Conservation (phyloP, 1,140 invertebrate genomes). For the Asbolus verrucosus region DNA sequence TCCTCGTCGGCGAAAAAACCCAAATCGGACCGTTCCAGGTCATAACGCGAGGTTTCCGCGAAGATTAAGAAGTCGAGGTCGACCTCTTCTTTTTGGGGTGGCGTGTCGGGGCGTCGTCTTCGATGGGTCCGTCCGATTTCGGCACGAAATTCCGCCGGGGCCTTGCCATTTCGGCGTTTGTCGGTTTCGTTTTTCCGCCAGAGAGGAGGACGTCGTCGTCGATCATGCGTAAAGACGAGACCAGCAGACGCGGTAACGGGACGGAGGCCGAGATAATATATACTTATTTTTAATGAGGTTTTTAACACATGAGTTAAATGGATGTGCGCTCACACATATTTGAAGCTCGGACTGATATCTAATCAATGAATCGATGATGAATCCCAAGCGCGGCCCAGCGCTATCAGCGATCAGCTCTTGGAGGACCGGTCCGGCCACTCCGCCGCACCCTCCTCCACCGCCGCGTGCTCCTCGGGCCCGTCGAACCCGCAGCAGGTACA, state of each 20-base stretch:
- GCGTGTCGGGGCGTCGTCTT: slow-evolving; percentile 18
- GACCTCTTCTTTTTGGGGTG: slow-evolving; percentile 2
- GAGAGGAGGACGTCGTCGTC: slow-evolving; percentile 28
- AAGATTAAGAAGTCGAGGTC: no score
- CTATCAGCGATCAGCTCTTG: slow-evolving; percentile 51
- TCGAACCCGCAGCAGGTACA: slow-evolving; percentile 46
- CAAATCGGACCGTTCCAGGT: no score
- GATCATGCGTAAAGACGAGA: slow-evolving; percentile 41
- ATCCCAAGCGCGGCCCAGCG: slow-evolving; percentile 47
- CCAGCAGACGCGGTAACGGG: slow-evolving; percentile 26
- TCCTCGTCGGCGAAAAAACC: no score
- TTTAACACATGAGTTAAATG: slow-evolving; percentile 57
- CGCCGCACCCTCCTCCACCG: slow-evolving; percentile 17
- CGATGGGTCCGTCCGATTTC: slow-evolving; percentile 10
- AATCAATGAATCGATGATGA: slow-evolving; percentile 62
- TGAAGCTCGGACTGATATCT: slow-evolving; percentile 57
- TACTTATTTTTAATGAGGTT: slow-evolving; percentile 56
- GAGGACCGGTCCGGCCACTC: slow-evolving; percentile 54
- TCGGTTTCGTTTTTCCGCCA: slow-evolving; percentile 36
- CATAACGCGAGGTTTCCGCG: neutral
- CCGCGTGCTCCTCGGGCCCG: slow-evolving; percentile 22
- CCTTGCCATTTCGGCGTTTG: slow-evolving; percentile 1
- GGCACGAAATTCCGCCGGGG: slow-evolving; percentile 4
- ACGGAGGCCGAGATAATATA: slow-evolving; percentile 32
- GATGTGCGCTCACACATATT: slow-evolving; percentile 58